Base-by-base conservation (phyloP, 2,797 vertebrate species). In the Poecilia wingei region DNA sequence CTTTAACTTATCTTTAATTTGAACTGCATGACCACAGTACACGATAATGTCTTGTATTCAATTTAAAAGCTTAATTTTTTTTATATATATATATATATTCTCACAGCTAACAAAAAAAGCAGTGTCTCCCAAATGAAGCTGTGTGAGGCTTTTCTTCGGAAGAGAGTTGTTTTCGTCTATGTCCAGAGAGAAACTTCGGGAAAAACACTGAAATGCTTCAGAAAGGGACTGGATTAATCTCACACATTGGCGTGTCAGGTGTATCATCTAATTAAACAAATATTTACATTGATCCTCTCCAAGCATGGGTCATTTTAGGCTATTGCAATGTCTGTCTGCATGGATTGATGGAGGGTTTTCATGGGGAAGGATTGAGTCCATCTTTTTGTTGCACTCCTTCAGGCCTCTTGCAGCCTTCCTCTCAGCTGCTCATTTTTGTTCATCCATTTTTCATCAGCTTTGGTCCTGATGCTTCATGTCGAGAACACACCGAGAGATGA, bases 391-490 rank as follows among this genome's bases (percentile, higher is more conserved):
- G 77, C 78, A 84, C 86, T 66, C n/a, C 28, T 73, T 85, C 85
- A 88, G 81, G 84, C 68, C 55, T 36, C 49, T 76, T 6, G 2
- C 79, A 72, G 51, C 81, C 84, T 81, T 57, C 78, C 79, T 82
- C 78, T 76, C 70, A 81, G 41, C 47, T 85, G 55, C 82, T 79
- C 45, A 41, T 64, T 80, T 77, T 45, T 45, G 33, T 43, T 69
- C 89, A 94, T 94, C 84, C 77, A 94, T 93, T 88, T 80, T 84
- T 84, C 79, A 80, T 77, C 0, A 6, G 75, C 39, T 74, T 46
- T 12, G 3, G 71, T 80, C 79, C 79, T 80, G 91, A 93, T 92
- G 91, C 92, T 86, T 92, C 89, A 86, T 79, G 78, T 86, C 25
- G 46, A 72, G 80, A 81, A 82, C 74, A 79, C 73, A 79, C 76